Conservation (phyloP, 2,797 vertebrate species). For the Cryptoprocta ferox region DNA sequence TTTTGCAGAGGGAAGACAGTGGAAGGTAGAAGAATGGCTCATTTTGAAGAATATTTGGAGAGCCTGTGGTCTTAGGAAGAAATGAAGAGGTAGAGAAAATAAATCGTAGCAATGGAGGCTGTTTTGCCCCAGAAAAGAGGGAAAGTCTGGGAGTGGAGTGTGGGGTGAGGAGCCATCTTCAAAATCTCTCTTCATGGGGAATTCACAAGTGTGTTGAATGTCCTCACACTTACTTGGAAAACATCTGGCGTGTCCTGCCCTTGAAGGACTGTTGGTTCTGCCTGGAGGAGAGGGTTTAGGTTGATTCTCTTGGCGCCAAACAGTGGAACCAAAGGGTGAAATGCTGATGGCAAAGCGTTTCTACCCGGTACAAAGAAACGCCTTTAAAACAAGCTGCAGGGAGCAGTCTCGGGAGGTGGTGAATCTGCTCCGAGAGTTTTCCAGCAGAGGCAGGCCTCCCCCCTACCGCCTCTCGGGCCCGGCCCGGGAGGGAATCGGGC, state of each 20-base stretch:
- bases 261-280: background rate
- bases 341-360: background rate
- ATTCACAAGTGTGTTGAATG: background rate
- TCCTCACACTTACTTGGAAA: background rate
- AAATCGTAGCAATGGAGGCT: background rate
- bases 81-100: background rate
- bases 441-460: background rate
- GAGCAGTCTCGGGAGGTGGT: background rate
- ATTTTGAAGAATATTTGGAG: background rate
- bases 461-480: accelerated
- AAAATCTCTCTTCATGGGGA: background rate
- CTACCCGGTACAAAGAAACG: background rate
- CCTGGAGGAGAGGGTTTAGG: background rate
- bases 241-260: background rate
- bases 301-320: background rate
- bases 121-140: background rate
- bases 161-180: background rate
- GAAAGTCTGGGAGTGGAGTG: no score
- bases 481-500: accelerated
- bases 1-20: background rate
- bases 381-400: background rate
- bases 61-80: background rate
- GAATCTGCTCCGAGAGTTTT: background rate
- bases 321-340: background rate
- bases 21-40: background rate